Base-by-base conservation (phyloP, 2,113 vertebrate species). In the Crotalus tigris region DNA sequence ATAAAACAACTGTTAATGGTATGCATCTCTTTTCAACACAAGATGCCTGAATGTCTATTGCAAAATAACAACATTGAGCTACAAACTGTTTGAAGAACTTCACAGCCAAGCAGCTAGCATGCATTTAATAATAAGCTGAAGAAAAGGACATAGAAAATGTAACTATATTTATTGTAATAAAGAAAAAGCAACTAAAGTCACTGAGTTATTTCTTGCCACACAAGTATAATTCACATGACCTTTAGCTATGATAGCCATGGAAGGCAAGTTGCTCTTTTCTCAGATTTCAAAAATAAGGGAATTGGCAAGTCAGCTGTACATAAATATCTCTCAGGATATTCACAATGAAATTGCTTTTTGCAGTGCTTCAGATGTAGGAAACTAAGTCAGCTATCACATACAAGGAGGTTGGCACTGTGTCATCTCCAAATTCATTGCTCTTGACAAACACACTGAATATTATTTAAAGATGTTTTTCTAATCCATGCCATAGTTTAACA, bases 1-100 rank as follows among this genome's bases (percentile, higher is more conserved):
- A 92, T 11, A 51, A 88, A 55, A 88, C 19, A 39, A 15, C 46
- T 44, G 53, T 91, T 91, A 94, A 13, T 89, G 91, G 64, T 87
- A 88, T 3, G 87, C 11, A 86, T 1, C 7, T 17, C 26, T 55
- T 55, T 85, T 53, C 1, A 17, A 15, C 49, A 85, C 9, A 15
- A 4, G 49, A 19, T 51, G 86, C 91, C 81, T 89, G 51, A 13
- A 85, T 91, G 54, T 88, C 7, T 85, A 89, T 86, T n/a, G 58
- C 0, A 7, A 69, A 54, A 90, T 9, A 92, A 75, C 1, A 6
- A 61, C 8, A 89, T 75, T 64, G 51, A 81, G 87, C 54, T 91
- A 54, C 6, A 44, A 69, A 85, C 23, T 94, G 53, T 85, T 91
- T 61, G 91, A 53, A 90, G 44, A 59, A 61, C 90, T 81, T 64